phyloP scores from a whole-genome alignment of 1,140 invertebrate species.

The Nebria ingens region DNA sequence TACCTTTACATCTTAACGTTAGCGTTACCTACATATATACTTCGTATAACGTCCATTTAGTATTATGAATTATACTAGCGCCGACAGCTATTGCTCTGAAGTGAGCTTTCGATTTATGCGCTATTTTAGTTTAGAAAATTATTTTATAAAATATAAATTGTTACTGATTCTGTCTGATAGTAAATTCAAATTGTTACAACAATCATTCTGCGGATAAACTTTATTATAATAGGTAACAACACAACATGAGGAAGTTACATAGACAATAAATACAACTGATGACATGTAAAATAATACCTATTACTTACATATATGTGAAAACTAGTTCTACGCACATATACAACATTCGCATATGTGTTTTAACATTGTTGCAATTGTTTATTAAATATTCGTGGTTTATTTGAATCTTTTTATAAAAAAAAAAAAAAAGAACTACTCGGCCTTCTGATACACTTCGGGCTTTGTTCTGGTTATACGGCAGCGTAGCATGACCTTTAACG shows the following conservation, averaged over 20 bases:
- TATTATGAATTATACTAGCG: not conserved
- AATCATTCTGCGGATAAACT: not conserved
- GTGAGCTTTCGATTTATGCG: not conserved
- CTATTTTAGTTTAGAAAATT: slow-evolving; percentile 4
- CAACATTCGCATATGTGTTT: no score
- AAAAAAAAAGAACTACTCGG: not conserved
- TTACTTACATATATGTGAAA: no score
- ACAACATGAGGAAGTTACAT: slow-evolving; percentile 2
- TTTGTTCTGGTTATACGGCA: not conserved
- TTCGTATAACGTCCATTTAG: no score
- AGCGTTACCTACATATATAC: not conserved
- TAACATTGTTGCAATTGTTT: no score
- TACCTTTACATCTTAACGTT: not conserved
- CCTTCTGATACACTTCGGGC: not conserved
- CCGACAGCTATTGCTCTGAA: not conserved
- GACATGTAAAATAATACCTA: not conserved
- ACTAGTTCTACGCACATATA: no score
- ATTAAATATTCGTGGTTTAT: no score
- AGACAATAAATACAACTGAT: not conserved
- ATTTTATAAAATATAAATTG: not conserved
- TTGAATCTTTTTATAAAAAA: not conserved
- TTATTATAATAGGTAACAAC: no score
- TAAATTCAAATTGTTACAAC: not conserved
- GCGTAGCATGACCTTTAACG: not conserved
- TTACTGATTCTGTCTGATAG: not conserved